A percentile compares a stretch with the other conserved stretches of the same genome.
Conservation (phyloP, 1,140 invertebrate species). For the Papilio machaon region DNA sequence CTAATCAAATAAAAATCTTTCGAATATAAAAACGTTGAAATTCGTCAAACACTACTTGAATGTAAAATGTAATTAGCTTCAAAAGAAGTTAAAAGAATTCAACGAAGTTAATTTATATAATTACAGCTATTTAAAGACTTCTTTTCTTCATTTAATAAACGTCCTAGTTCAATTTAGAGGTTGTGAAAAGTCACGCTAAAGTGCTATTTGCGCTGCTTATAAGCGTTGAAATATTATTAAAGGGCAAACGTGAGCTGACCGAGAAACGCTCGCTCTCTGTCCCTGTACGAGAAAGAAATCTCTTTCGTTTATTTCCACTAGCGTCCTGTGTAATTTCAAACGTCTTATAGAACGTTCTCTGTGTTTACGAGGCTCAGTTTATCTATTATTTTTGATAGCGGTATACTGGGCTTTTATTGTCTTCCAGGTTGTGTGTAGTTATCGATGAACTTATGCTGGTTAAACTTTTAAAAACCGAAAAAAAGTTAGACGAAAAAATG, state of each 20-base stretch:
- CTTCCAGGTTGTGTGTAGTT: neutral
- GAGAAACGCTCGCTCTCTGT: neutral
- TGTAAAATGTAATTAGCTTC: neutral
- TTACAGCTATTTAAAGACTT: neutral
- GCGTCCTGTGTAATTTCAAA: conserved; percentile 30
- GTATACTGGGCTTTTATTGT: conserved; percentile 3
- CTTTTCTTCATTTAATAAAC: neutral
- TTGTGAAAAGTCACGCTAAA: neutral
- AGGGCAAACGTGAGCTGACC: conserved; percentile 32
- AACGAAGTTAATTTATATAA: neutral
- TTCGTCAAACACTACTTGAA: neutral
- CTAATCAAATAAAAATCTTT: neutral
- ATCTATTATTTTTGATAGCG: conserved; percentile 17
- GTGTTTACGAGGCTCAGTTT: neutral
- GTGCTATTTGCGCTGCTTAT: conserved; percentile 34
- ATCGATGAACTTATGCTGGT: too few species aligned
- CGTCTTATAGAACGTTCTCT: conserved; percentile 6
- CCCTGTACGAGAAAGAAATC: conserved; percentile 10
- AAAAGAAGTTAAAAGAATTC: neutral
- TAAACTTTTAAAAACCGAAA: neutral
- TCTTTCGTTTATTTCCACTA: conserved; percentile 27
- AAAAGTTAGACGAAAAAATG: neutral
- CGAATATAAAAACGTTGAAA: neutral
- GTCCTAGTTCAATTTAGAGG: neutral
- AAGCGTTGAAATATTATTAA: conserved; percentile 31